Evolutionary conservation across 2,888 invertebrate genomes (phyloP).

Genomic region (Eupeodes luniger): DNA sequence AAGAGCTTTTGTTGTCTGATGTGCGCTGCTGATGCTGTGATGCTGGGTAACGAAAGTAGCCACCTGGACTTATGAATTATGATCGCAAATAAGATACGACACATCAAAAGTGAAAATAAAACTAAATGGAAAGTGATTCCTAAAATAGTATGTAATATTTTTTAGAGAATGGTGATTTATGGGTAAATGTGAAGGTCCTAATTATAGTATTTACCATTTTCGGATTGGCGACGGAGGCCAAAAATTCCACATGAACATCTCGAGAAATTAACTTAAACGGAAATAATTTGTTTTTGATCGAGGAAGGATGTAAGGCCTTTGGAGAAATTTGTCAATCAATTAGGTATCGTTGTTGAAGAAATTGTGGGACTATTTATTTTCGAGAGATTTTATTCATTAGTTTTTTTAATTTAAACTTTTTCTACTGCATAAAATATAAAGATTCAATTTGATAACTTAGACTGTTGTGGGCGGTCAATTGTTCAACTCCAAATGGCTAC

Average conservation of each 20-base stretch:
- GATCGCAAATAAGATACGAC: neutral
- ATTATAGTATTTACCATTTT: no score
- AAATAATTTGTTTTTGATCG: no score
- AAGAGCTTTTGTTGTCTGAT: conserved; percentile 58
- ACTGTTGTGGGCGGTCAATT: conserved; percentile 61
- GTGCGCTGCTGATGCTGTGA: neutral
- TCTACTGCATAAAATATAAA: neutral
- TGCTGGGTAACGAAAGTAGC: conserved; percentile 50
- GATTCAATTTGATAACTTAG: neutral
- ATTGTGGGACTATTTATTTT: no score
- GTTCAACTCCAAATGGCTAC: conserved; percentile 43
- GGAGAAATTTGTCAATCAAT: no score
- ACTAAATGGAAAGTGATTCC: conserved; percentile 2
- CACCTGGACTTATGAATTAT: conserved; percentile 16
- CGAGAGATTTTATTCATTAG: neutral
- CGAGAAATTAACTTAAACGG: no score
- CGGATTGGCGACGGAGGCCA: no score
- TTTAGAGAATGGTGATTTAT: neutral
- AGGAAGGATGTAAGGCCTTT: no score
- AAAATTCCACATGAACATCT: no score
- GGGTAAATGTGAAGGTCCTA: neutral
- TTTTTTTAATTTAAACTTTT: neutral
- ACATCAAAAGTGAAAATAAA: conserved; percentile 46
- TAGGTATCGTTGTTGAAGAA: no score
- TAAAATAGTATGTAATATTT: neutral